Base-by-base conservation (phyloP, 1,140 invertebrate genomes). In the Berghia stephanieae region DNA sequence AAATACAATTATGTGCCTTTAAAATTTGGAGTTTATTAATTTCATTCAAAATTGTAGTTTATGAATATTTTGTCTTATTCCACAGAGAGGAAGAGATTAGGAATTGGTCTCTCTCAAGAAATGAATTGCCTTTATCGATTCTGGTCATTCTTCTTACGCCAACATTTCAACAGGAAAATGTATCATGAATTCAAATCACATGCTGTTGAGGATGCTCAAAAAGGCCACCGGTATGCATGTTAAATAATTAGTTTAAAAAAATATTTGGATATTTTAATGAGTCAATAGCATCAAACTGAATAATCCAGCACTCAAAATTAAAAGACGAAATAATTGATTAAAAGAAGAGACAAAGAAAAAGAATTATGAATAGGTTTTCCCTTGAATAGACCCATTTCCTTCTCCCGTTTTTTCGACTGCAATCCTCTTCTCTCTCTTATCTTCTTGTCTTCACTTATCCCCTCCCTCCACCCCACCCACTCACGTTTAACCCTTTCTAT, bases 71-170 rank as follows among this genome's bases (percentile, higher is more conserved):
- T n/a, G 10, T 16, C 27, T 8, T 24, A 81, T 55, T 43, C 88
- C 81, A 79, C 86, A 87, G 91, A 91, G 87, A 93, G 97, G 75
- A 96, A 96, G 89, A 93, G 94, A 87, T 91, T 96, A 60, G 97
- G 98, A 67, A 94, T 94, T 85, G 98, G 98, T 0, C 82, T 83
- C 60, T 89, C 88, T 31, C 85, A 86, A 78, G 88, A 90, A 79
- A 89, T 88, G 86, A 89, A 89, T 79, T 88, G 86, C 4, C 75
- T 89, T 49, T 89, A 86, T 75, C 92, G 98, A 77, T 99, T 99
- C 91, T 99, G 98, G 98, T 99, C 98, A 34, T 99, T 99, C 92
- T 99, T 99, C 91, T 92, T 99, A 57, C 91, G 98, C 71, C 97
- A 99, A 88, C 97, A 99, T 89, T 99, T 98, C 90, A 99, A 99